Conservation (phyloP, 1,140 invertebrate genomes). For the Anthonomus grandis region DNA sequence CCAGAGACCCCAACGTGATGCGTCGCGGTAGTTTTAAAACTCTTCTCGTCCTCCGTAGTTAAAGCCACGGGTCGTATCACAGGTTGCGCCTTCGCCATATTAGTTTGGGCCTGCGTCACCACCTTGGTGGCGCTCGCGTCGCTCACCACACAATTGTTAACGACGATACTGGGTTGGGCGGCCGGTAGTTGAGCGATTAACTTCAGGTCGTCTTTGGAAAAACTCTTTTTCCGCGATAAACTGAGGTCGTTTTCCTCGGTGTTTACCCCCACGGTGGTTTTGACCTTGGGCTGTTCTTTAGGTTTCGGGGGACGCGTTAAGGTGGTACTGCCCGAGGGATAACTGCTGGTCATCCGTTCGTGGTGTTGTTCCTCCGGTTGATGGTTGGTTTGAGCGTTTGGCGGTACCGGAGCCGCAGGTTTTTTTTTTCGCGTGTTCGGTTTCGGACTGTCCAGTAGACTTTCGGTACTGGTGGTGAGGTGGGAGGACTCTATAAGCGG, state of each 20-base stretch:
- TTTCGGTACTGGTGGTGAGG: constrained; percentile 46
- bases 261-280: constrained; percentile 28
- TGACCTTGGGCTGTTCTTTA: constrained; percentile 17
- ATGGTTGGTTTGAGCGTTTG: constrained; percentile 48
- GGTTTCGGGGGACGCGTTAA: constrained; percentile 36
- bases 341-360: background rate
- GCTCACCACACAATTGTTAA: no score
- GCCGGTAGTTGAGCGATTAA: background rate
- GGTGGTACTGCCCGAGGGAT: constrained; percentile 31
- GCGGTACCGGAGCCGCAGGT: constrained; percentile 53
- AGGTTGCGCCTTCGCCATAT: constrained; percentile 57
- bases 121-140: constrained; percentile 10
- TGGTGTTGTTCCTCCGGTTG: background rate
- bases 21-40: constrained; percentile 28
- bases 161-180: no score
- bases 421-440: constrained; percentile 67
- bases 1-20: constrained; percentile 13
- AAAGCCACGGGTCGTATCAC: constrained; percentile 49
- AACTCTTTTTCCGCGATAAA: constrained; percentile 16
- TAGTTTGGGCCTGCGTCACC: constrained; percentile 19
- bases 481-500: background rate
- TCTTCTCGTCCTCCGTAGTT: constrained; percentile 25
- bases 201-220: constrained; percentile 18
- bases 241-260: constrained; percentile 23
- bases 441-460: constrained; percentile 59